Evolutionary conservation across 2,888 invertebrate species (phyloP).

Genomic region (Matsumyia berberina): DNA sequence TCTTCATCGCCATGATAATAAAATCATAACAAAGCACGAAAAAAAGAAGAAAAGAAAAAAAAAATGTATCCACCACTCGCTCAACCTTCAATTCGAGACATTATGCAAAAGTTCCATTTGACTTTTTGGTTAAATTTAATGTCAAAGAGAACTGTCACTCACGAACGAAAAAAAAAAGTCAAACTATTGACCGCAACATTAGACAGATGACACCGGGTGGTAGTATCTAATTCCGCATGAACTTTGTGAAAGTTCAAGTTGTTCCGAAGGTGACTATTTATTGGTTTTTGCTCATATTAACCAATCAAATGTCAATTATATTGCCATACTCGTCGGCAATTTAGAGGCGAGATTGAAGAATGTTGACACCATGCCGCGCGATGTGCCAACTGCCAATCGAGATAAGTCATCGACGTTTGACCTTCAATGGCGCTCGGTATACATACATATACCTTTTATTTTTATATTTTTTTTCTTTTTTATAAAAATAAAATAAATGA

Average conservation of each 20-base stretch:
- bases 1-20: neutral
- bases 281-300: slow-evolving; percentile 13
- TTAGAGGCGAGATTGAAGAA: slow-evolving; percentile 55
- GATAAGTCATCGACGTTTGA: slow-evolving; percentile 55
- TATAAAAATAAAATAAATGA: slow-evolving; percentile 1
- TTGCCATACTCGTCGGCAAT: slow-evolving; percentile 36
- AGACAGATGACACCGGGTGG: slow-evolving; percentile 10
- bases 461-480: slow-evolving; percentile 5
- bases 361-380: slow-evolving; percentile 36
- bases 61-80: neutral
- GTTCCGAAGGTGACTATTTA: neutral
- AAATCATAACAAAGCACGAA: neutral
- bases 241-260: slow-evolving; percentile 20
- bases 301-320: slow-evolving; percentile 56
- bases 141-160: slow-evolving; percentile 32
- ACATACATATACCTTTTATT: neutral
- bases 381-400: slow-evolving; percentile 34
- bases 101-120: slow-evolving; percentile 22
- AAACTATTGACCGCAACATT: neutral
- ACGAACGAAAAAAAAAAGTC: neutral
- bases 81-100: slow-evolving; percentile 35
- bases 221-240: slow-evolving; percentile 9
- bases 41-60: neutral
- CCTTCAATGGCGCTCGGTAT: slow-evolving; percentile 53
- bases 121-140: slow-evolving; percentile 23